Evolutionary conservation across 2,113 vertebrate species (phyloP).

Genomic region (Otolemur garnettii): DNA sequence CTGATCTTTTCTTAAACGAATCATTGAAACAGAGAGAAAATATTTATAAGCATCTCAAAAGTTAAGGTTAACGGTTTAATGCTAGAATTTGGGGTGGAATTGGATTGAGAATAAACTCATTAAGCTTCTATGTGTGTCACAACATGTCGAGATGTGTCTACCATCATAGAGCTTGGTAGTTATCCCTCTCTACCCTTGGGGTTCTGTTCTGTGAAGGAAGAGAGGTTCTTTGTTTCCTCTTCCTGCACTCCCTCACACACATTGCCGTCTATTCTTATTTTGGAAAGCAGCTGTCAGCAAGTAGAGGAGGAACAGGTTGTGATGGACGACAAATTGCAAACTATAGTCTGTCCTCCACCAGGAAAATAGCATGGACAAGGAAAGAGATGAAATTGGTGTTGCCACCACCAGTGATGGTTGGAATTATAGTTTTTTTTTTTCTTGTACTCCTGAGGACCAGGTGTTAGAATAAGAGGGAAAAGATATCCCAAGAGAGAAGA

Average conservation of each 20-base stretch:
- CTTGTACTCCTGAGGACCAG: background rate
- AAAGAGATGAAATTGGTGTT: background rate
- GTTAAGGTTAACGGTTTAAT: background rate
- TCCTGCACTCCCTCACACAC: background rate
- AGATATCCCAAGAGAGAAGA: background rate
- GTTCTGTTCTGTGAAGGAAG: conserved; percentile 7
- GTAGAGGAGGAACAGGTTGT: background rate
- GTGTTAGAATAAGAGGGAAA: background rate
- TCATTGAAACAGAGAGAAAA: background rate
- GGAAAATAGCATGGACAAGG: background rate
- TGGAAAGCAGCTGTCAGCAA: background rate
- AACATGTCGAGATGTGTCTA: background rate
- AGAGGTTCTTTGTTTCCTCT: background rate
- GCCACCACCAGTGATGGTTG: background rate
- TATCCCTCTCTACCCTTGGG: background rate
- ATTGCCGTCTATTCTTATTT: background rate
- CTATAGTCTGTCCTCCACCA: background rate
- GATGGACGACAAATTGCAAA: background rate
- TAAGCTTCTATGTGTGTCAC: background rate
- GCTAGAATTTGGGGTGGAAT: background rate
- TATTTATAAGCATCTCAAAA: background rate
- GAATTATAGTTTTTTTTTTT: background rate
- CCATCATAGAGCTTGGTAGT: background rate
- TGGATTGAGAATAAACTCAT: background rate
- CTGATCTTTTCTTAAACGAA: conserved; percentile 27